Evolutionary conservation across 64 coral and sea anemone genomes (phyloP).

Genomic region (Actinia tenebrosa): DNA sequence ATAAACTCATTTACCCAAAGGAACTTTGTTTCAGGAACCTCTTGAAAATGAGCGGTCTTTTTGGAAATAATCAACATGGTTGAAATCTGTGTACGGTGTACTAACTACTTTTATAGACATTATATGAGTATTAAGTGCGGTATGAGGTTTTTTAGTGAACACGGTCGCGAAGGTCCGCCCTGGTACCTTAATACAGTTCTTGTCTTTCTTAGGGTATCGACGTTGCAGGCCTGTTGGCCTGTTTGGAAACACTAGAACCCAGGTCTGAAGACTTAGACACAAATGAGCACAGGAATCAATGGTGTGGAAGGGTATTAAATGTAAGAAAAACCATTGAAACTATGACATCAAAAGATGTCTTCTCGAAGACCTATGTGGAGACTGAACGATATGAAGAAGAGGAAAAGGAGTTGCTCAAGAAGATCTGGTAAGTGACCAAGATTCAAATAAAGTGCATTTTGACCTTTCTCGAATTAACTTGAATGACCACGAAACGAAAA

Average conservation of each 20-base stretch:
- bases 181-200: neutral
- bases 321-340: conserved; percentile 52
- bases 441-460: neutral
- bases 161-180: too few relatives aligned
- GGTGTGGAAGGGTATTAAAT: conserved; percentile 48
- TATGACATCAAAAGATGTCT: conserved; percentile 38
- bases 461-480: too few relatives aligned
- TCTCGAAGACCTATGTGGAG: neutral
- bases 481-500: too few relatives aligned
- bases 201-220: conserved; percentile 35
- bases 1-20: too few relatives aligned
- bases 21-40: too few relatives aligned
- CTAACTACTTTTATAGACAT: too few relatives aligned
- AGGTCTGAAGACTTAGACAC: conserved; percentile 2
- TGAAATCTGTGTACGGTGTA: too few relatives aligned
- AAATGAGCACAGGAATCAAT: conserved; percentile 8
- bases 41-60: too few relatives aligned
- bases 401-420: conserved; percentile 2
- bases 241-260: conserved; percentile 25
- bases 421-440: conserved; percentile 26
- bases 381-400: conserved; percentile 29
- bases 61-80: too few relatives aligned
- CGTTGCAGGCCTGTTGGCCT: conserved; percentile 33
- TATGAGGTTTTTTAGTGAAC: neutral
- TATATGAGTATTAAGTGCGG: too few relatives aligned